Evolutionary conservation across 2,113 vertebrate species (phyloP).

Genomic region (Glaucomys volans): DNA sequence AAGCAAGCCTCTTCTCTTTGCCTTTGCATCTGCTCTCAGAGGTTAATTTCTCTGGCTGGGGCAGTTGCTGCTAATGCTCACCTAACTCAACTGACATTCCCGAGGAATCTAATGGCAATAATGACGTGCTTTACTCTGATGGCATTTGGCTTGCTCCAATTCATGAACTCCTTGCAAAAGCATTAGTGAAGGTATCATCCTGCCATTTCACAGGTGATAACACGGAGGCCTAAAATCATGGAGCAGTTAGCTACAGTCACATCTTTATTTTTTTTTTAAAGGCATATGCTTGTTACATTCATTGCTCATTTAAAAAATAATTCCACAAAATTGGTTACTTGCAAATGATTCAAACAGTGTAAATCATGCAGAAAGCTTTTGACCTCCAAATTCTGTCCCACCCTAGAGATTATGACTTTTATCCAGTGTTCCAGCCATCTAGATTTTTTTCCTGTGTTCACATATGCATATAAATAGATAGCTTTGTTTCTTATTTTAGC

Average conservation of each 20-base stretch:
- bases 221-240: not conserved
- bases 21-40: not conserved
- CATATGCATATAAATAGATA: too few species aligned
- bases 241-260: not conserved
- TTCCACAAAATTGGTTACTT: not conserved
- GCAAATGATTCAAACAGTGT: not conserved
- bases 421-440: not conserved
- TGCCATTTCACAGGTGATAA: not conserved
- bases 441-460: not conserved
- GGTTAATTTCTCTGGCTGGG: not conserved
- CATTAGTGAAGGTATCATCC: not conserved
- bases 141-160: not conserved
- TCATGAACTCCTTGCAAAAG: not conserved
- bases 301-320: not conserved
- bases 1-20: not conserved
- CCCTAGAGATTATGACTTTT: not conserved
- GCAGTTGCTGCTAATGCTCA: not conserved
- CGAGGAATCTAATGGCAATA: not conserved
- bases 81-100: not conserved
- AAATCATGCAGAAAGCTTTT: constrained; percentile 27
- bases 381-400: not conserved
- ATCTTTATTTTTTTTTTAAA: not conserved
- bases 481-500: not conserved
- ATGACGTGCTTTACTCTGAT: not conserved
- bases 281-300: not conserved